Percentiles rank a stretch among this genome's conserved stretches.
These are phyloP conservation scores for Zaprionus ghesquierei DNA, from an alignment of 1,140 invertebrate genomes.

Conservation along the genomic window DNA sequence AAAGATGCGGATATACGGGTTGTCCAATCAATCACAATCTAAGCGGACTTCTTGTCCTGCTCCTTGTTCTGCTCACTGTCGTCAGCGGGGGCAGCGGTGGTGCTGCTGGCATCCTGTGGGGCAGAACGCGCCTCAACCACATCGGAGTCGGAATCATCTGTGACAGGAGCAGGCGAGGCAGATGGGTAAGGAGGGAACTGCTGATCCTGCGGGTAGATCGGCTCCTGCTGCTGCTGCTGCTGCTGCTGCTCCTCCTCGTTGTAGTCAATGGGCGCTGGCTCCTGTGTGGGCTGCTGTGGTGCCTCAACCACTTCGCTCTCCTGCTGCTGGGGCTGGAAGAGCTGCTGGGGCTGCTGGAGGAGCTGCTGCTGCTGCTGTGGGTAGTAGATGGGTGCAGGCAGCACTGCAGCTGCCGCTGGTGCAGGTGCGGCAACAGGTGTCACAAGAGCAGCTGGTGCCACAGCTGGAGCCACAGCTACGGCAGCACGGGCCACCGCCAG, in stretches of 20 bases:
- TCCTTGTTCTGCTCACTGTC: slow-evolving; percentile 48
- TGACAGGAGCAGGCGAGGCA: slow-evolving; percentile 28
- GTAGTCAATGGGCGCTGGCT: slow-evolving; percentile 64
- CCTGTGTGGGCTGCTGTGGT: slow-evolving; percentile 54
- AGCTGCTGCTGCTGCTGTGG: slow-evolving; percentile 49
- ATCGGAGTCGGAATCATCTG: slow-evolving; percentile 71
- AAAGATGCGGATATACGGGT: neutral
- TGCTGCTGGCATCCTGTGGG: slow-evolving; percentile 38
- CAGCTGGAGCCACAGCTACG: slow-evolving; percentile 37
- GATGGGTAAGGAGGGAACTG: slow-evolving; percentile 68
- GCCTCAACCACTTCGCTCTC: slow-evolving; percentile 66
- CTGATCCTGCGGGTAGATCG: slow-evolving; percentile 66
- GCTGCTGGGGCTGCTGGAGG: slow-evolving; percentile 15
- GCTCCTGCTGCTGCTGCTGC: slow-evolving; percentile 49
- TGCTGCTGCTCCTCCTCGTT: slow-evolving; percentile 52
- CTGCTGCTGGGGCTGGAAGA: slow-evolving; percentile 55
- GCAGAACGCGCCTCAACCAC: slow-evolving; percentile 72
- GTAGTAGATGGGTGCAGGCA: slow-evolving; percentile 66
- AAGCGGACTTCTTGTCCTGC: slow-evolving; percentile 50
- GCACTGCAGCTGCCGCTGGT: slow-evolving; percentile 21
- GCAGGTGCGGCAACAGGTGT: slow-evolving; percentile 18
- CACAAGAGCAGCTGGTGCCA: slow-evolving; percentile 23
- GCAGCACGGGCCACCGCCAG: slow-evolving; percentile 61
- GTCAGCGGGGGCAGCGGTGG: slow-evolving; percentile 59
- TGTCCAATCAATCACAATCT: slow-evolving; percentile 22